These are phyloP conservation scores for Parnassius glacialis DNA, from an alignment of 2,888 invertebrate species.

Conservation along the genomic window DNA sequence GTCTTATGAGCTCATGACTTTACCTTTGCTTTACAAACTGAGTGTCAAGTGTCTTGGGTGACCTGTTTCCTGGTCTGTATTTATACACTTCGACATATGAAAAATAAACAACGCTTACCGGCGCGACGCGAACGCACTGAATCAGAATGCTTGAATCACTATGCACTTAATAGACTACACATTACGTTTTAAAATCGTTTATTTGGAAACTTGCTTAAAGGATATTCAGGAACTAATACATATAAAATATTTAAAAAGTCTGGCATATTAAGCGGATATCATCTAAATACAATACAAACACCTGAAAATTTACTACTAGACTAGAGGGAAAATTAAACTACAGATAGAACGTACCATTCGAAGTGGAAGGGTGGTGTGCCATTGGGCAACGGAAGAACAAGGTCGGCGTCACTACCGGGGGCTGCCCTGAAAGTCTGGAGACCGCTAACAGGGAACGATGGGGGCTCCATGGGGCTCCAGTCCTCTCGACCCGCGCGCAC, in stretches of 20 bases:
- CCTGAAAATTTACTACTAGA: conserved; percentile 25
- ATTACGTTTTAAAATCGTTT: conserved; percentile 27
- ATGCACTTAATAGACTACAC: conserved; percentile 32
- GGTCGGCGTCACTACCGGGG: conserved; percentile 55
- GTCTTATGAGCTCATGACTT: background rate
- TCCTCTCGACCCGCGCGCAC: conserved; percentile 73
- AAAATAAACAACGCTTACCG: conserved; percentile 73
- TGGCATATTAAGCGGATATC: too few species aligned
- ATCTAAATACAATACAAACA: background rate
- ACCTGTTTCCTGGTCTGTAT: conserved; percentile 69
- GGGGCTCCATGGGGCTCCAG: conserved; percentile 74
- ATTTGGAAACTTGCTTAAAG: background rate
- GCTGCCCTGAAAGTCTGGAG: conserved; percentile 57
- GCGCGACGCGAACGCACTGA: conserved; percentile 39
- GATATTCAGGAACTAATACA: background rate
- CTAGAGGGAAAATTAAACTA: conserved; percentile 28
- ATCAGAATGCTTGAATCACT: conserved; percentile 26
- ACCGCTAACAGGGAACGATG: conserved; percentile 57
- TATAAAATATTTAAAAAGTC: too few species aligned
- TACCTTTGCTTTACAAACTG: conserved; percentile 22
- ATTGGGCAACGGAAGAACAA: conserved; percentile 53
- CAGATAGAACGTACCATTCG: conserved; percentile 62
- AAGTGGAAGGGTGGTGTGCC: conserved; percentile 68
- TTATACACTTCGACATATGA: conserved; percentile 72
- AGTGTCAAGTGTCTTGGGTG: conserved; percentile 54